Conservation (phyloP, 2,797 vertebrate species). For the Taenioides sp. region DNA sequence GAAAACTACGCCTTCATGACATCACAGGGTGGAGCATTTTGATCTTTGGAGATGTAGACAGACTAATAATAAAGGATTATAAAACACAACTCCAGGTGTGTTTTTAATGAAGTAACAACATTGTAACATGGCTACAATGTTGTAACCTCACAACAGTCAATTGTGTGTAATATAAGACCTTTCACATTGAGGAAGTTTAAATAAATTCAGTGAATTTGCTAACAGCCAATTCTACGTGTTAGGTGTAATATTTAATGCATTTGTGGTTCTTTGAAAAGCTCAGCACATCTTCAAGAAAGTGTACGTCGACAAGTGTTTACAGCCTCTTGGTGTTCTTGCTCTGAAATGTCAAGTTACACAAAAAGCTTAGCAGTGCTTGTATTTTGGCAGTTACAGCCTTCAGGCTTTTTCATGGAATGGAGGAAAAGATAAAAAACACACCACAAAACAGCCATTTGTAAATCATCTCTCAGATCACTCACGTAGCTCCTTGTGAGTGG, state of each 20-base stretch:
- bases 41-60: too few relatives aligned
- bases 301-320: slow-evolving; percentile 30
- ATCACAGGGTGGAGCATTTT: too few relatives aligned
- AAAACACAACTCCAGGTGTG: too few relatives aligned
- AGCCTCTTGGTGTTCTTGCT: slow-evolving; percentile 32
- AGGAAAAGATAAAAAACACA: slow-evolving; percentile 15
- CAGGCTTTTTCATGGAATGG: slow-evolving; percentile 16
- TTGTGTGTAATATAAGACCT: too few relatives aligned
- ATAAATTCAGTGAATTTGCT: slow-evolving; percentile 4
- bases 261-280: slow-evolving; percentile 13
- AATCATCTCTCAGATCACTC: slow-evolving; percentile 11
- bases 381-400: slow-evolving; percentile 47
- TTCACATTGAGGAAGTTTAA: neutral
- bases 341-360: slow-evolving; percentile 18
- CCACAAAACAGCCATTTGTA: slow-evolving; percentile 2
- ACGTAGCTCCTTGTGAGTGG: slow-evolving; percentile 9
- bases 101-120: too few relatives aligned
- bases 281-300: slow-evolving; percentile 19
- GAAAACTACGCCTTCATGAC: neutral
- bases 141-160: too few relatives aligned
- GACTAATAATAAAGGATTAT: too few relatives aligned
- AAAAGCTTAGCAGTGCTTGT: slow-evolving; percentile 30
- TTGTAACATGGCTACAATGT: too few relatives aligned
- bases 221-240: neutral
- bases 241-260: slow-evolving; percentile 18